These are phyloP conservation scores for Symphodus melops DNA, from an alignment of 2,113 vertebrate species.

Conservation along the genomic window DNA sequence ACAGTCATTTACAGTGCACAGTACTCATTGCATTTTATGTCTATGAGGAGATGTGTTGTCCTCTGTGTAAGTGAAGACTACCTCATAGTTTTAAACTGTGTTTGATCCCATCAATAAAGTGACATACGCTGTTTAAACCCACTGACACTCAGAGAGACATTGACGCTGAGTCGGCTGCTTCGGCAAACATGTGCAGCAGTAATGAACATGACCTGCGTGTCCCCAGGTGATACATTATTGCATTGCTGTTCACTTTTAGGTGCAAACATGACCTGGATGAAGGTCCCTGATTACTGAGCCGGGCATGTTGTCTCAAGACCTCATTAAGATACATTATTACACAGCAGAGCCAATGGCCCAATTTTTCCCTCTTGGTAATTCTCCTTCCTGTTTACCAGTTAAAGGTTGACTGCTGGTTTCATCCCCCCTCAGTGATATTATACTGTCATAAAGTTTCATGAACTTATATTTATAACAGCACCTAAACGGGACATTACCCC, in stretches of 20 bases:
- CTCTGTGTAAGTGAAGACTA: background rate
- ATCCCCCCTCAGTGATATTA: background rate
- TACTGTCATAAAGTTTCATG: no score
- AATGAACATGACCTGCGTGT: conserved; percentile 23
- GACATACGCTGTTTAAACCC: conserved; percentile 5
- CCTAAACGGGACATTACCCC: no score
- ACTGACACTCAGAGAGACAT: conserved; percentile 3
- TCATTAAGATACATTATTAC: conserved; percentile 66
- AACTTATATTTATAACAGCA: no score
- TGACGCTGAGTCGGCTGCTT: conserved; percentile 50
- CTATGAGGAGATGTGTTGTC: background rate
- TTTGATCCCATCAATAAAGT: background rate
- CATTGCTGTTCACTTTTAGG: conserved; percentile 26
- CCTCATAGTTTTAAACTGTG: background rate
- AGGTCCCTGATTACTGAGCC: conserved; percentile 24
- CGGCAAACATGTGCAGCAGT: conserved; percentile 10
- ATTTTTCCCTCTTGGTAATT: conserved; percentile 28
- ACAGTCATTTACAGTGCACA: no score
- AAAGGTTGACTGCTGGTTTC: background rate
- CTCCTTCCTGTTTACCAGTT: conserved; percentile 26
- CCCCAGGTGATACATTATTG: conserved; percentile 52
- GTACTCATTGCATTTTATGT: background rate
- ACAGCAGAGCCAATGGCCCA: conserved; percentile 16
- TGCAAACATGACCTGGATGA: conserved; percentile 1
- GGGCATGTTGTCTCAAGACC: conserved; percentile 21